phyloP scores from a whole-genome alignment of 1,140 invertebrate genomes.

The Lasaia peninsularis region DNA sequence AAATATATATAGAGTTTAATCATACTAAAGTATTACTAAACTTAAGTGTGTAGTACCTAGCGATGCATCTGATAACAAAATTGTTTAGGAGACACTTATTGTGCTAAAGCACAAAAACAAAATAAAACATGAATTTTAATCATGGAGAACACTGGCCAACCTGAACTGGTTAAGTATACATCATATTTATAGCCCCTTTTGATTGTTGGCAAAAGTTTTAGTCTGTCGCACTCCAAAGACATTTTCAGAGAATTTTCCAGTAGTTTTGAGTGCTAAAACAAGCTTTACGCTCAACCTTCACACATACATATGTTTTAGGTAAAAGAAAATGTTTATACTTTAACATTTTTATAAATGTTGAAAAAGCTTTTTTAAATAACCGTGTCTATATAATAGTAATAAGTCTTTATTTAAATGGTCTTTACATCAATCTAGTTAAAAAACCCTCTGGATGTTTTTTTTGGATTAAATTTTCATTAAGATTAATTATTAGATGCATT shows the following conservation, averaged over 20 bases:
- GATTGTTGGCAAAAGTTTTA: constrained; percentile 89
- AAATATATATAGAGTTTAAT: too few relatives aligned
- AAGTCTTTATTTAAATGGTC: too few relatives aligned
- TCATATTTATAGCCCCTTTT: constrained; percentile 89
- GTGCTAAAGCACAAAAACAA: constrained; percentile 1
- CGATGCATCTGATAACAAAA: not conserved
- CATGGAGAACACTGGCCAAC: constrained; percentile 65
- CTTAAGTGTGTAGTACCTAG: not conserved
- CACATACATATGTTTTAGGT: not conserved
- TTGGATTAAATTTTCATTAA: too few relatives aligned
- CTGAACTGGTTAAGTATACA: constrained; percentile 92
- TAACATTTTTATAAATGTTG: not conserved
- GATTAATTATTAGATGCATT: too few relatives aligned
- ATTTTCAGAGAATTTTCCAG: constrained; percentile 86
- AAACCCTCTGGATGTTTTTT: too few relatives aligned
- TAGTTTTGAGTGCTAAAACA: constrained; percentile 80
- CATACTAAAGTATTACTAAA: too few relatives aligned
- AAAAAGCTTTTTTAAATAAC: not conserved
- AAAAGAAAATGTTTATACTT: too few relatives aligned
- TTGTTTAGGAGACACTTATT: not conserved
- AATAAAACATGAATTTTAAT: not conserved
- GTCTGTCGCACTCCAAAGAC: constrained; percentile 84
- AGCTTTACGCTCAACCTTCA: constrained; percentile 63
- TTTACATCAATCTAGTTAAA: too few relatives aligned
- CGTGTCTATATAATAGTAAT: too few relatives aligned